A percentile compares a stretch with the other conserved stretches of the same genome.
Evolutionary conservation across 2,888 invertebrate genomes (phyloP).

Genomic region (Cancer borealis): DNA sequence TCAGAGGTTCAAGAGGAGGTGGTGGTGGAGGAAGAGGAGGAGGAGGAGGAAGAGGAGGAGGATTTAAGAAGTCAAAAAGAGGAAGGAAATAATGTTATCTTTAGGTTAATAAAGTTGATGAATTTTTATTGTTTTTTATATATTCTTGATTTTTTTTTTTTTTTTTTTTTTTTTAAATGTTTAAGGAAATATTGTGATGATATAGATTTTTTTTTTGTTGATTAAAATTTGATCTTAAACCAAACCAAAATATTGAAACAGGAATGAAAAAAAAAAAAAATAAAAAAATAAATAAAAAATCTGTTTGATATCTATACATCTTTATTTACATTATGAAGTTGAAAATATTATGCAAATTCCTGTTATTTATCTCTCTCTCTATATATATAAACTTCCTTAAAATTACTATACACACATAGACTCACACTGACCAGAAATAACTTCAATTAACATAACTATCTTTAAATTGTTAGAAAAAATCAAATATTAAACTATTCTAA

Average conservation of each 20-base stretch:
- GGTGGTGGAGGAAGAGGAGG: too few relatives aligned
- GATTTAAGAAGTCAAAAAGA: slow-evolving; percentile 36
- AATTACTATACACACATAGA: neutral
- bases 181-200: neutral
- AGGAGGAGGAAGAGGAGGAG: neutral
- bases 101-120: neutral
- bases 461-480: neutral
- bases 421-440: too few relatives aligned
- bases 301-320: neutral
- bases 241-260: too few relatives aligned
- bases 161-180: too few relatives aligned
- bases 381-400: neutral
- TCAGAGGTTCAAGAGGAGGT: slow-evolving; percentile 1
- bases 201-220: too few relatives aligned
- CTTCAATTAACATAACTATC: neutral
- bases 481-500: neutral
- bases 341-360: too few relatives aligned
- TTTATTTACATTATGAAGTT: neutral
- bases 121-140: neutral
- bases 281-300: too few relatives aligned
- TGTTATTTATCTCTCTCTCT: too few relatives aligned
- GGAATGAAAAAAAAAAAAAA: neutral
- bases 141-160: neutral
- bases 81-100: neutral
- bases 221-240: too few relatives aligned